Evolutionary conservation across 92 coral and sea anemone genomes (phyloP), one percentile per base, ranked within the genome.

Genomic region (Siderastrea siderea): DNA sequence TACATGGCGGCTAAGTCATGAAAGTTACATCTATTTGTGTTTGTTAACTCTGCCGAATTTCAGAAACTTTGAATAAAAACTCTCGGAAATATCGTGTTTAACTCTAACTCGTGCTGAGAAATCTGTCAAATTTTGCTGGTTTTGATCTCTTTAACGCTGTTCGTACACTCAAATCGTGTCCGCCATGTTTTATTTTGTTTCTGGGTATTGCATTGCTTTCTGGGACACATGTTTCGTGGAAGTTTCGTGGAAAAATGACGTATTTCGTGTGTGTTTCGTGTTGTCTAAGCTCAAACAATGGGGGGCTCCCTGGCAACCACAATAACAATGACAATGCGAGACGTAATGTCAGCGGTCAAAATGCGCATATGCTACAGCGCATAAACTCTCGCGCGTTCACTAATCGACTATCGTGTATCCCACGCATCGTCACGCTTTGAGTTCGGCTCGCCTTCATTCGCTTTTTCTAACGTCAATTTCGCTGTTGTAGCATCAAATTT

Each of bases 11-110:
- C 26, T 70, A 70, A 70, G 75, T 70, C 52, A 70, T 26, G 55
- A n/a, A 70, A 2, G 0, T 43, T 47, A 70, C 48, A 26, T 70
- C 55, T 55, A 70, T 70, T 12, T 70, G 38, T 70, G 55, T 48
- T 70, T 48, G 26, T 70, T 13, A 70, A 70, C 54, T 70, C 75
- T 70, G 75, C 75, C 55, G 47, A 9, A 47, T 70, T 70, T 13
- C 75, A 70, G 26, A 2, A 47, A 55, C 16, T 11, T 71, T 71
- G 26, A 15, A 57, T 16, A 5, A 71, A 71, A 71, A 2, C 19
- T 49, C 26, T 47, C 5, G 5, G 10, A 71, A 71, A 71, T 47
- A 47, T 46, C 54, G 14, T 12, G 53, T 3, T 71, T 47, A 3
- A n/a, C 11, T 65, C 7, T 4, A 17, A n/a, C 3, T 19, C n/a